These are phyloP conservation scores for Diorhabda carinulata DNA, from an alignment of 1,140 invertebrate genomes.

Conservation along the genomic window DNA sequence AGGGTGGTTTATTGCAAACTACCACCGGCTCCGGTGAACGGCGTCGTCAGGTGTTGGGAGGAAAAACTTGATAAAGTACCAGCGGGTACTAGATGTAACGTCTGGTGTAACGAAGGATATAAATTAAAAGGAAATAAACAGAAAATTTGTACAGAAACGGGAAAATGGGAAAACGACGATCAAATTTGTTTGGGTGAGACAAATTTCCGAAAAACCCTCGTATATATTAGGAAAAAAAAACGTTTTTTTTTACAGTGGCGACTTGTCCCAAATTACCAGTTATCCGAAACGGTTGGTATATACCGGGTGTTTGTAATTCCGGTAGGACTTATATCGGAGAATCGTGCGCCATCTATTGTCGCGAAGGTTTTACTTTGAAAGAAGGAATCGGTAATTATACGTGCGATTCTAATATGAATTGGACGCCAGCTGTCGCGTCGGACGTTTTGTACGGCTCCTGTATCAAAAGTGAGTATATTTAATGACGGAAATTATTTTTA, in stretches of 20 bases:
- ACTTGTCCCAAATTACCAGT: constrained; percentile 46
- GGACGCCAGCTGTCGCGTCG: constrained; percentile 34
- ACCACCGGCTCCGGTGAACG: constrained; percentile 26
- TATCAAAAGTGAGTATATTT: constrained; percentile 27
- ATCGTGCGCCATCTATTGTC: constrained; percentile 48
- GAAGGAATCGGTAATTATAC: constrained; percentile 21
- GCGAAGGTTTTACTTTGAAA: constrained; percentile 43
- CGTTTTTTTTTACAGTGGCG: constrained; percentile 34
- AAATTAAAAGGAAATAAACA: constrained; percentile 51
- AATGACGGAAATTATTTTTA: background rate
- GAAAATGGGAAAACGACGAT: constrained; percentile 53
- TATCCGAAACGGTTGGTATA: constrained; percentile 49
- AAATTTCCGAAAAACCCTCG: constrained; percentile 9
- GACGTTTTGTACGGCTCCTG: constrained; percentile 31
- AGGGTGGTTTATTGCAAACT: constrained; percentile 25
- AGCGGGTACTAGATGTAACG: constrained; percentile 54
- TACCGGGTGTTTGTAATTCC: constrained; percentile 48
- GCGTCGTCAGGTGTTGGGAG: constrained; percentile 28
- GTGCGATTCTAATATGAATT: constrained; percentile 40
- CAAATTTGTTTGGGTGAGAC: constrained; percentile 52
- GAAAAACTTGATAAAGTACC: constrained; percentile 29
- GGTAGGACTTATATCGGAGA: constrained; percentile 47
- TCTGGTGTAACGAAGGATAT: constrained; percentile 54
- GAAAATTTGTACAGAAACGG: constrained; percentile 50
- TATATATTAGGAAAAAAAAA: too few relatives aligned